phyloP scores from a whole-genome alignment of 2,888 invertebrate genomes.

The Ernsta delagoae region DNA sequence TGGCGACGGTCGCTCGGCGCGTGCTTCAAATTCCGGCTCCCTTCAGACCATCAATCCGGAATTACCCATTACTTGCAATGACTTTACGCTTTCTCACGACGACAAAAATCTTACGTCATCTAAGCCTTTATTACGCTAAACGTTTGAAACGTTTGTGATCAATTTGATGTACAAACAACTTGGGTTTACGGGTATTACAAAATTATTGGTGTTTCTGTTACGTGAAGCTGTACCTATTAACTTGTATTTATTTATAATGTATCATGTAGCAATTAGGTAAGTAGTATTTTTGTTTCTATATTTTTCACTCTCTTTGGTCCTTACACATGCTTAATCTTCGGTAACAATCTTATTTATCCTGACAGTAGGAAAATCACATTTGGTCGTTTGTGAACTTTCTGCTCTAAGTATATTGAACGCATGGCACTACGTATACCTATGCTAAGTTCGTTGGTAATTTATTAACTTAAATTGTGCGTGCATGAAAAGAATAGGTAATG shows the following conservation, averaged over 20 bases:
- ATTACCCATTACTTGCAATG: constrained; percentile 80
- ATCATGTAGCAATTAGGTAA: no score
- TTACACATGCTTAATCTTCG: no score
- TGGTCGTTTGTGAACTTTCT: no score
- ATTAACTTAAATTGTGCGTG: no score
- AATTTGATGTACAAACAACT: constrained; percentile 70
- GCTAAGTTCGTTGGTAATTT: no score
- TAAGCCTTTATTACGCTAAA: constrained; percentile 76
- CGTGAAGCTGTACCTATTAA: constrained; percentile 42
- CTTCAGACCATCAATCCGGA: constrained; percentile 56
- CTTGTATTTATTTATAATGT: no score
- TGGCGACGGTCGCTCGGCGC: constrained; percentile 72
- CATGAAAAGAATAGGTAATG: no score
- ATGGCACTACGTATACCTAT: no score
- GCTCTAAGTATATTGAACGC: no score
- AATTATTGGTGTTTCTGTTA: constrained; percentile 39
- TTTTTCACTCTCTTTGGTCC: constrained; percentile 38
- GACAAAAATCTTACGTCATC: constrained; percentile 65
- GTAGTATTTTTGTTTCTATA: constrained; percentile 35
- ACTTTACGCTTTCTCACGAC: constrained; percentile 71
- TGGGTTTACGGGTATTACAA: constrained; percentile 59
- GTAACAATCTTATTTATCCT: no score
- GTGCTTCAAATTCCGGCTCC: constrained; percentile 76
- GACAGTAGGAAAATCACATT: no score
- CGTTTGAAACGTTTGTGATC: constrained; percentile 75